Base-by-base conservation (phyloP, 1,140 invertebrate species). In the Drosophila pandora region DNA sequence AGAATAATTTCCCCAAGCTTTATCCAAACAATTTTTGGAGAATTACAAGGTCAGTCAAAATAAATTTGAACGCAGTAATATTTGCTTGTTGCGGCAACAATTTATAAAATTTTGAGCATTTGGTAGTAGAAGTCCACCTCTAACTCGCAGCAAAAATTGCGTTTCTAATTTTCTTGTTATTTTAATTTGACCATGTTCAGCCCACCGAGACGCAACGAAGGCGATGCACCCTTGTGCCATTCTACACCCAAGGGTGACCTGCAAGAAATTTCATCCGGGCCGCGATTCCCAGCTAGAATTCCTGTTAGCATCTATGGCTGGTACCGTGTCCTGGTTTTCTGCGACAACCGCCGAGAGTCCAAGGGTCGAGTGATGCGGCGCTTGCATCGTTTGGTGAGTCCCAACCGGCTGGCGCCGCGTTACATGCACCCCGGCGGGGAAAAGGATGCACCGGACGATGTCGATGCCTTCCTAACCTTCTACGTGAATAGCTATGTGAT, bases 291-390 rank as follows among this genome's bases (percentile, higher is more conserved):
- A 2, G 4, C 6, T n/a, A 65, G 25, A 2, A 41, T 81, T 6
- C 41, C 79, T 13, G 67, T 77, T 10, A 81, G 79, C 7, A 41
- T 28, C 2, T 64, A 64, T 28, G 79, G 79, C 3, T 81, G 79
- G 79, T 81, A 82, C 41, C 79, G 79, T 0, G 68, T 82, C 1
- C 25, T 78, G 1, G 48, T 81, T n/a, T 74, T 48, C 12, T 62
- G 47, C n/a, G 49, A 50, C 6, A 34, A 60, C 4, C 70, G 45
- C 12, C 23, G 48, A 2, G 49, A 41, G 4, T 23, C 7, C 17
- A 25, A 54, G 2, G 22, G 47, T 0, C 22, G 50, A 7, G 59
- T 73, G 34, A 9, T 81, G 45, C 32, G 55, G 0, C 43, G 54
- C 9, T 28, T 82, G 8, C 45, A 74, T 1, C n/a, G 25, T 0